Evolutionary conservation across 2,797 vertebrate genomes (phyloP), one percentile per base, ranked within the genome.

Genomic region (Bucorvus abyssinicus): DNA sequence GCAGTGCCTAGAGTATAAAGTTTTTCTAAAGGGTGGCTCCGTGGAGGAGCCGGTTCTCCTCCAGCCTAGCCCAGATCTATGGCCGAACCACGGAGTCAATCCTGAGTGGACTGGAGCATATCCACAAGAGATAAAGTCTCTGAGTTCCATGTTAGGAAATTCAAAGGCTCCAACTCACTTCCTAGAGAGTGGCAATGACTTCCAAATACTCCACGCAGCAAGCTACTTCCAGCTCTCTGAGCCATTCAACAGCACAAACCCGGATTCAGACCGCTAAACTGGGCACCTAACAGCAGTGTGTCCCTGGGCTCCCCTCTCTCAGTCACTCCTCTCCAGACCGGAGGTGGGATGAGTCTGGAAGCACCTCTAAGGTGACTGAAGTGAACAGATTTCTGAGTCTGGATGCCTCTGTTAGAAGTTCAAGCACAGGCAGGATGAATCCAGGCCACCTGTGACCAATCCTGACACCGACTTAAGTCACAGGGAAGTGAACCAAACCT

Each of bases 401-500:
- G 67, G 85, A 55, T 27, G 67, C 30, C 85, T 87, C 55, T 45
- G 42, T 15, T 42, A 29, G 50, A 75, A 68, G 38, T 23, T 38
- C 12, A 16, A 53, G 50, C 69, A 71, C 4, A 36, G 77, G 61
- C 63, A 80, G 63, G 90, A 95, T 56, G 84, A 76, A 89, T 44
- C 47, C 29, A 82, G 63, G 86, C 67, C 77, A 90, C 76, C 83
- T 67, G 76, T 61, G 80, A 79, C 85, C 85, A 77, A 56, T 69
- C 84, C 83, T 79, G 85, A 90, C 73, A 77, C 44, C 23, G 18
- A 56, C 29, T 83, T 80, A 79, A 90, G 70, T 73, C 93, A 94
- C 77, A 77, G 74, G 45, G 68, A 94, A 95, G 27, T 4, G 34
- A 94, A 84, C 32, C 64, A 93, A 97, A 89, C 67, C 75, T 91